These are phyloP conservation scores for Girardia tigrina DNA, from an alignment of 2,888 invertebrate species.

Conservation along the genomic window DNA sequence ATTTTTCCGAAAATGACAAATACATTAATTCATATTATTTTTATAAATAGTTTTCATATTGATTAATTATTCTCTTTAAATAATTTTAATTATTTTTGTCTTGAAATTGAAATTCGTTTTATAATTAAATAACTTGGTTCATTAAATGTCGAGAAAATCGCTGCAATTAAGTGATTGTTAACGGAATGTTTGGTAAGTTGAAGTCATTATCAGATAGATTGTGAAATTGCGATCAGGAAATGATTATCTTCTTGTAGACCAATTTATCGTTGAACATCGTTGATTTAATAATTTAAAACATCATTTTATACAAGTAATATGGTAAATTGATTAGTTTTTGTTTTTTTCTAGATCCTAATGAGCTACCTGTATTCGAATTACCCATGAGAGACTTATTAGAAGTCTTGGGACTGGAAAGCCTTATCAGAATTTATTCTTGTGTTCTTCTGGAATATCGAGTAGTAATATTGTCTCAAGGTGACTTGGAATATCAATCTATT, in stretches of 20 bases:
- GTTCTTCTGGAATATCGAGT: conserved; percentile 90
- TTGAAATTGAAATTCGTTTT: no score
- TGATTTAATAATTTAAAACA: not conserved
- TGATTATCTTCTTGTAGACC: not conserved
- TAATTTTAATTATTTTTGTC: no score
- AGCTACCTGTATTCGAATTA: conserved; percentile 85
- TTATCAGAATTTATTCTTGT: conserved; percentile 81
- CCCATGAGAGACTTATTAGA: conserved; percentile 72
- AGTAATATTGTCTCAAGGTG: conserved; percentile 75
- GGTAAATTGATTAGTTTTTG: not conserved
- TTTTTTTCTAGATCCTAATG: conserved; percentile 53
- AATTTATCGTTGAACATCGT: not conserved
- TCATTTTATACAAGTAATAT: not conserved
- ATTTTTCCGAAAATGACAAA: no score
- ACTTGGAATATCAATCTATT: no score
- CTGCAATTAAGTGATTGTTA: no score
- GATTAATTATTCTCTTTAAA: no score
- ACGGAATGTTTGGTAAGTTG: no score
- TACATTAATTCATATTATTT: no score
- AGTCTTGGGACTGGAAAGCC: conserved; percentile 75
- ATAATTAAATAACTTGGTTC: no score
- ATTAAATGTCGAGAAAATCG: no score
- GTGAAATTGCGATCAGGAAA: not conserved
- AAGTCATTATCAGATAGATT: not conserved
- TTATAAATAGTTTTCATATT: no score